Conservation (phyloP, 1,140 invertebrate species). For the Aphidius gifuensis region DNA sequence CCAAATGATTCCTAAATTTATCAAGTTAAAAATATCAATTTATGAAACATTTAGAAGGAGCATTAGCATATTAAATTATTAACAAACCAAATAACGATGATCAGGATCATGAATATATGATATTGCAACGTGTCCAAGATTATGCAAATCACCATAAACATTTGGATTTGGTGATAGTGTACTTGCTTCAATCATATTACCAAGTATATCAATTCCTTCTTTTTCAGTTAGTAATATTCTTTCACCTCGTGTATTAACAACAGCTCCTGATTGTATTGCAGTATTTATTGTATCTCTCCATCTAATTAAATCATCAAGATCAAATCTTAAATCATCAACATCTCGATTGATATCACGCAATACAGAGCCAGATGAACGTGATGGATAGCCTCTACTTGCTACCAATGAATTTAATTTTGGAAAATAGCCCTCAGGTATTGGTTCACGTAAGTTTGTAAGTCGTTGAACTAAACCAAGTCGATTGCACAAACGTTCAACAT, state of each 20-base stretch:
- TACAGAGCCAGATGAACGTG: conserved; percentile 59
- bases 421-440: conserved; percentile 69
- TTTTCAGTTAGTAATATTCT: conserved; percentile 61
- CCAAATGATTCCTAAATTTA: conserved; percentile 59
- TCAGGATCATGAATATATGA: conserved; percentile 72
- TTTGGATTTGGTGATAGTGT: conserved; percentile 66
- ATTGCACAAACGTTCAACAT: conserved; percentile 67
- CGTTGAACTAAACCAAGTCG: conserved; percentile 58
- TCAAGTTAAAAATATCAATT: not conserved
- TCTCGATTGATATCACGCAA: conserved; percentile 66
- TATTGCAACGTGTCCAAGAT: conserved; percentile 67
- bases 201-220: conserved; percentile 75
- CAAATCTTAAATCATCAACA: conserved; percentile 64
- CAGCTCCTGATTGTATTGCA: conserved; percentile 68
- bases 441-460: conserved; percentile 61
- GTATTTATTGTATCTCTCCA: conserved; percentile 74
- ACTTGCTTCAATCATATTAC: conserved; percentile 74
- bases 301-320: conserved; percentile 67
- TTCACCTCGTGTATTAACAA: conserved; percentile 54
- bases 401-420: conserved; percentile 69
- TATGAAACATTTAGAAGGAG: not conserved
- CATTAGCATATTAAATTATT: conserved; percentile 16
- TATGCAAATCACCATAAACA: conserved; percentile 74
- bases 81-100: conserved; percentile 62
- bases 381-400: conserved; percentile 63